Conservation (phyloP, 2,797 vertebrate species). For the Pseudochirops cupreus region DNA sequence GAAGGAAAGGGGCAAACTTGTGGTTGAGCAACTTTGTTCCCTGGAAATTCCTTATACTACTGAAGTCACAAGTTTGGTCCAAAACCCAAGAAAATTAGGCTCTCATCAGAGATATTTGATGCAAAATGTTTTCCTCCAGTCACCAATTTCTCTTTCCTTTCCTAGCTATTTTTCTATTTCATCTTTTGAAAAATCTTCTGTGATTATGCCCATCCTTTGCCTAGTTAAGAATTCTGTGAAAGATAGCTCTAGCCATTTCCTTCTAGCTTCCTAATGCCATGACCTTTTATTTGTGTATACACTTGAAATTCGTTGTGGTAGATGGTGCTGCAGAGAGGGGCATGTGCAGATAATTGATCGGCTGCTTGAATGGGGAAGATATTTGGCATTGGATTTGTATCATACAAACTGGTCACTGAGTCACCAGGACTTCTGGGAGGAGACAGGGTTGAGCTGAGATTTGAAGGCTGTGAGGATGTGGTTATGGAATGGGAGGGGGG, state of each 20-base stretch:
- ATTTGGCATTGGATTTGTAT: background rate
- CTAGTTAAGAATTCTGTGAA: background rate
- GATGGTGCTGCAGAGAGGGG: background rate
- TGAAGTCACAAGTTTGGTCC: background rate
- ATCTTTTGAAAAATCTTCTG: background rate
- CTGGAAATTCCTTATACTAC: background rate
- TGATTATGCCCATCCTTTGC: background rate
- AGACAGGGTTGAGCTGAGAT: background rate
- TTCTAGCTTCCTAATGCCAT: background rate
- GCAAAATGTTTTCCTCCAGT: background rate
- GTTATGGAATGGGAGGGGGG: background rate
- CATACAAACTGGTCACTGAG: background rate
- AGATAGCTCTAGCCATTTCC: background rate
- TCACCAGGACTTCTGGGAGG: background rate
- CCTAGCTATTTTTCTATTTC: background rate
- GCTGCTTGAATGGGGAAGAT: background rate
- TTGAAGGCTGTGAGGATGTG: background rate
- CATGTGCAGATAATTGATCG: background rate
- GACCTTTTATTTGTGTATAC: background rate
- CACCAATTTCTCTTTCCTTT: background rate
- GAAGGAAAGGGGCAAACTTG: background rate
- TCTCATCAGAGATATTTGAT: background rate
- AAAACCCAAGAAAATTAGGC: background rate
- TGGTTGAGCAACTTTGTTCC: background rate
- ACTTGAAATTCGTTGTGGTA: background rate